These are phyloP conservation scores for Hippopotamyrus pictus DNA, from an alignment of 2,797 vertebrate genomes.

Conservation along the genomic window DNA sequence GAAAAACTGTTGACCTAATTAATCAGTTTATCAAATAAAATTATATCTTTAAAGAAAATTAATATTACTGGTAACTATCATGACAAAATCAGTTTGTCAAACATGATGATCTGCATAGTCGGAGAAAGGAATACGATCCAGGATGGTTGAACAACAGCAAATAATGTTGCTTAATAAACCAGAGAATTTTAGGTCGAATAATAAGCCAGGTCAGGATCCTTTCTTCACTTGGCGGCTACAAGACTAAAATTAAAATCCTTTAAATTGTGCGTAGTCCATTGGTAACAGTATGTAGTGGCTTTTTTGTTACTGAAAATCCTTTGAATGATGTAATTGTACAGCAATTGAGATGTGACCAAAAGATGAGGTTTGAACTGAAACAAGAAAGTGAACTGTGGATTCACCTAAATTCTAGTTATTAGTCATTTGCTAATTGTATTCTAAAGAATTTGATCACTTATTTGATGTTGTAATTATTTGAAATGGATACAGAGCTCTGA, in stretches of 20 bases:
- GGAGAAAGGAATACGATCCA: neutral
- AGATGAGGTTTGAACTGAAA: neutral
- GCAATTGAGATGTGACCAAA: neutral
- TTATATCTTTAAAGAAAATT: neutral
- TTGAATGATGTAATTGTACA: neutral
- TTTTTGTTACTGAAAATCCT: neutral
- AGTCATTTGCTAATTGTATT: neutral
- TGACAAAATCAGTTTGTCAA: neutral
- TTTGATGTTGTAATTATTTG: neutral
- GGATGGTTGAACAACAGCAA: neutral
- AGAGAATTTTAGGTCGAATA: neutral
- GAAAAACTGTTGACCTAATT: neutral
- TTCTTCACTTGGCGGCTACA: neutral
- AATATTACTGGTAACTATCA: neutral
- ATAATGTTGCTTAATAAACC: neutral
- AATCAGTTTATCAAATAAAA: neutral
- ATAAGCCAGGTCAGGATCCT: neutral
- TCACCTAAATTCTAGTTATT: neutral
- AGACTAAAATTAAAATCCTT: neutral
- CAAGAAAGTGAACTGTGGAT: neutral
- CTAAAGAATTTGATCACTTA: neutral
- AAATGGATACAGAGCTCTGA: neutral
- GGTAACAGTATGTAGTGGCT: neutral
- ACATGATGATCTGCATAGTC: neutral
- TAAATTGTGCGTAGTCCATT: neutral